Conservation (phyloP, 2,797 vertebrate genomes). For the Pseudomugil tenellus region DNA sequence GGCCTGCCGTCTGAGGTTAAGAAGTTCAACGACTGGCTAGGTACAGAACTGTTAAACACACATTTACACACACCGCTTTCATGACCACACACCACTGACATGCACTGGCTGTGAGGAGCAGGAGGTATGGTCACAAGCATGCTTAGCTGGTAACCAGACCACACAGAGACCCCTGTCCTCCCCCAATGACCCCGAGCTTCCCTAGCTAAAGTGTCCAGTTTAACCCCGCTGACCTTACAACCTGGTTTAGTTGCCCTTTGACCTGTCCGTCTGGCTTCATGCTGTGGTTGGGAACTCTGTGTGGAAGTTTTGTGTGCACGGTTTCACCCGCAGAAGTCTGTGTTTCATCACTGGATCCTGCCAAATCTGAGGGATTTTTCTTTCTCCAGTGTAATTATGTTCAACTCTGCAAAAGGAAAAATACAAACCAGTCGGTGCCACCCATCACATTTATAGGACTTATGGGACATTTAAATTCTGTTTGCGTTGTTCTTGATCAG, state of each 20-base stretch:
- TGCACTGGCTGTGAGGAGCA: background rate
- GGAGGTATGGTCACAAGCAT: background rate
- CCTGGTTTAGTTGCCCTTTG: conserved; percentile 71
- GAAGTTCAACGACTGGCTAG: conserved; percentile 99
- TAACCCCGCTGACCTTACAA: conserved; percentile 70
- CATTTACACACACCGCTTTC: conserved; percentile 7
- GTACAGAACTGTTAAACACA: conserved; percentile 77
- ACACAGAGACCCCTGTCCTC: conserved; percentile 32
- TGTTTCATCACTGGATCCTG: conserved; percentile 18
- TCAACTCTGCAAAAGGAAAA: conserved; percentile 17
- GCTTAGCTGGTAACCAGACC: conserved; percentile 42
- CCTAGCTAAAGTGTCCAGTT: conserved; percentile 74
- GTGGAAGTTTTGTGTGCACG: conserved; percentile 20
- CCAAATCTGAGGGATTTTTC: conserved; percentile 7
- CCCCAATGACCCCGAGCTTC: conserved; percentile 45
- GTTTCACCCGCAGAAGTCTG: conserved; percentile 7
- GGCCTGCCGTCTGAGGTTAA: conserved; percentile 98
- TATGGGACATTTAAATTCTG: background rate
- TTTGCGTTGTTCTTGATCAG: conserved; percentile 4
- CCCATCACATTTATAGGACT: too few species aligned
- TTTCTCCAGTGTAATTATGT: conserved; percentile 19
- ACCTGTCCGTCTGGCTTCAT: conserved; percentile 53
- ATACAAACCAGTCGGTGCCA: conserved; percentile 25
- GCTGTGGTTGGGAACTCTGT: conserved; percentile 43
- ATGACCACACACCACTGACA: conserved; percentile 2